phyloP scores from a whole-genome alignment of 2,888 invertebrate species.

The Mylabris sibirica region DNA sequence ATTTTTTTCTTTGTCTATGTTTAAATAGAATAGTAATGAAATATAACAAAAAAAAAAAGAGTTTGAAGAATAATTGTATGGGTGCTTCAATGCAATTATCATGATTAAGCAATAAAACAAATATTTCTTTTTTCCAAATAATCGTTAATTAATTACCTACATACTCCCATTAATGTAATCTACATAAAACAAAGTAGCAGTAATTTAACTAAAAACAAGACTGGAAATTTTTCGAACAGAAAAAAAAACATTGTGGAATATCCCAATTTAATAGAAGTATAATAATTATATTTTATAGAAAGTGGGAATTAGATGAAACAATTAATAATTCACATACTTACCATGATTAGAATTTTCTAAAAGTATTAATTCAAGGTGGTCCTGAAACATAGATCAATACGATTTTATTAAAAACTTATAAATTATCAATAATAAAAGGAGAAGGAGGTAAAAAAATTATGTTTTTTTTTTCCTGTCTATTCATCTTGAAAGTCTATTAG shows the following conservation, averaged over 20 bases:
- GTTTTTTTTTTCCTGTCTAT: not conserved
- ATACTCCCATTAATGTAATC: not conserved
- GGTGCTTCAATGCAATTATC: not conserved
- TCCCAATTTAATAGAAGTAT: not conserved
- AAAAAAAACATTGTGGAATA: not conserved
- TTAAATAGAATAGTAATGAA: not conserved
- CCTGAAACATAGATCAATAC: conserved; percentile 42
- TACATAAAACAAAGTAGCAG: not conserved
- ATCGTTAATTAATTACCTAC: not conserved
- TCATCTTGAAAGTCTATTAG: not conserved
- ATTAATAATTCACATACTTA: conserved; percentile 27
- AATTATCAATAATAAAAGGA: not conserved
- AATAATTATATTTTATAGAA: not conserved
- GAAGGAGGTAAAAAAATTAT: not conserved
- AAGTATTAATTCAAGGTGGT: conserved; percentile 37
- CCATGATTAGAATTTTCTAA: conserved; percentile 39
- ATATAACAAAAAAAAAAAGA: not conserved
- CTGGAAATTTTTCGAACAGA: not conserved
- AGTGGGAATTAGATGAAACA: not conserved
- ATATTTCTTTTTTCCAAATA: not conserved
- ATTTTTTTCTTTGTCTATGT: not conserved
- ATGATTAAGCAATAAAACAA: conserved; percentile 12
- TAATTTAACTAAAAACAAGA: not conserved
- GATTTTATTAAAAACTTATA: not conserved
- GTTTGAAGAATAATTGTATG: conserved; percentile 4